Evolutionary conservation across 2,888 invertebrate genomes (phyloP), one percentile per base, ranked within the genome.

Genomic region (Sericinus montela): DNA sequence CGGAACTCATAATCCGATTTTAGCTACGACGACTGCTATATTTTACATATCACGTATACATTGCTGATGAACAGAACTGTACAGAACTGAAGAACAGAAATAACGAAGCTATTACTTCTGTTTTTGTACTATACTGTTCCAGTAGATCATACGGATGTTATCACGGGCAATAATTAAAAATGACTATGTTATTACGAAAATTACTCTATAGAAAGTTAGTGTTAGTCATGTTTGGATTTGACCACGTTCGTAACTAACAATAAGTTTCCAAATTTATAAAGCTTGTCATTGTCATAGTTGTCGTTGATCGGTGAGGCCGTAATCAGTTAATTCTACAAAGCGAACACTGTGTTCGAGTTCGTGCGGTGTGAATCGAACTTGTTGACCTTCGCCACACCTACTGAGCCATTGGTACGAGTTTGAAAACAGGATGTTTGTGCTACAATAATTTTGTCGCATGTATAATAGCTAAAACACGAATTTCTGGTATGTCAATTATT

Each of bases 341-440:
- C 42, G 37, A 42, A 34, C 23, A 45, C 37, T 40, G 38, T 40
- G 39, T 52, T 53, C 48, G 58, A 56, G 62, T 70, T 67, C 63
- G 63, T 62, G 62, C 54, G 55, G 57, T 56, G 52, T 58, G 61
- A 59, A 62, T 64, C 62, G 63, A 69, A 75, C 70, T 58, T 54
- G 80, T 39, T 65, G 82, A 61, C 84, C 84, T 85, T 84, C 80
- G 69, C 60, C 71, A 71, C 81, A 70, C 83, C 83, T 65, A 80
- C 82, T 70, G 50, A 68, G 63, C 69, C 64, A 65, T 64, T 65
- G 66, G 63, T 62, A 62, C 62, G 56, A 60, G 63, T 62, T 59
- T 54, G 53, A 60, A 55, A 80, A 69, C 84, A 83, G 82, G 83
- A 85, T 83, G 70, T 71, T 48, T 60, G 53, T 58, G 64, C 66